Evolutionary conservation across 2,888 invertebrate species (phyloP), one percentile per base, ranked within the genome.

Genomic region (Chymomyza procnemis): DNA sequence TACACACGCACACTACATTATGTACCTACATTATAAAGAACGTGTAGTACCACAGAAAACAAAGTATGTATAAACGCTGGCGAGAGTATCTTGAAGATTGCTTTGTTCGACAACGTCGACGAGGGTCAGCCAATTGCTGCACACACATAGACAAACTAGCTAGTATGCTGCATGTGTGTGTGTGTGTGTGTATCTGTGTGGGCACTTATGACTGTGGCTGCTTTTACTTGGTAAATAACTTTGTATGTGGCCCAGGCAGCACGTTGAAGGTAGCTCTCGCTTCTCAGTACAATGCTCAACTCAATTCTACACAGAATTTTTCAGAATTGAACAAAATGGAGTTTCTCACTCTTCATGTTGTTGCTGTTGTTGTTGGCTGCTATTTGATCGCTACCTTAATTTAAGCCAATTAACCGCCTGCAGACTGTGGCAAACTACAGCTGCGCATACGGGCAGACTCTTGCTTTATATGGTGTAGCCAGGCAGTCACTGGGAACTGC

Each of bases 341-440:
- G 88, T 84, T 85, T 58, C 18, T 63, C 59, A 60, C 63, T 54
- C 21, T 18, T 63, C 63, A 30, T 50, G 64, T 16, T 41, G 67
- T 21, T 64, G 61, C 14, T 54, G 64, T 41, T 66, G 61, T 6
- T 64, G 48, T 18, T 55, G 55, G 22, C 47, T 83, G 83, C 83
- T 77, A 83, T 82, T 86, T 83, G 88, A 87, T 87, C 85, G 84
- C 80, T 88, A 90, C 90, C 90, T 90, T 90, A 90, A 90, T 90
- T 90, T 90, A 90, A 85, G 88, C 90, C 90, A 90, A 90, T 90
- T 90, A 90, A 90, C 88, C 79, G 85, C 79, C 81, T 82, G 82
- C 85, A 79, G 80, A 78, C 81, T 16, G 14, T 48, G 48, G 34
- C 26, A 16, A 60, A n/a, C 18, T 22, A 22, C 47, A 18, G 60